A percentile compares a stretch with the other conserved stretches of the same genome.
These are phyloP conservation scores for Pegea sp. DNA, from an alignment of 23 tunicate genomes.

Conservation along the genomic window DNA sequence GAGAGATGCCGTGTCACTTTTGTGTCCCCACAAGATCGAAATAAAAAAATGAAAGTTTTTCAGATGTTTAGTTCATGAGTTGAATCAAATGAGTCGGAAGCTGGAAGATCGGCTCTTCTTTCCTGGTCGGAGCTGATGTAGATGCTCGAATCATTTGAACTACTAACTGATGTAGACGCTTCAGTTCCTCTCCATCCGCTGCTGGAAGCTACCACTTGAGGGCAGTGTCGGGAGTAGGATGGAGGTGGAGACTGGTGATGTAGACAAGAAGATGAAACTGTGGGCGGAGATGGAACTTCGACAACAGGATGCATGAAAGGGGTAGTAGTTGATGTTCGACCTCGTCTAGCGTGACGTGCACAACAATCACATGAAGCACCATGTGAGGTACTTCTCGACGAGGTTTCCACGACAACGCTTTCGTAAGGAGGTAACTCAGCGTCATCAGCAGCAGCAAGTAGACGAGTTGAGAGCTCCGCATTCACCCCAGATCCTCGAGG, in stretches of 20 bases:
- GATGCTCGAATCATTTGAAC: no score
- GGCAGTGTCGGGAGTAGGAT: constrained; percentile 34
- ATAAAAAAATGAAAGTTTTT: no score
- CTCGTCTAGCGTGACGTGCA: not conserved
- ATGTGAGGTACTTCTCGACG: not conserved
- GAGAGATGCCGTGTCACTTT: no score
- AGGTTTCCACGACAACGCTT: constrained; percentile 22
- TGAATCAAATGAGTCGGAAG: no score
- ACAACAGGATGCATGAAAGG: no score
- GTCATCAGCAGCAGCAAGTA: constrained; percentile 2
- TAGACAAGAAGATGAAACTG: constrained; percentile 10
- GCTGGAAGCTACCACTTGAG: no score
- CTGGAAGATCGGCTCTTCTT: no score
- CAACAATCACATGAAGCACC: constrained; percentile 15
- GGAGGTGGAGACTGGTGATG: constrained; percentile 46
- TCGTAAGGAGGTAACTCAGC: constrained; percentile 54
- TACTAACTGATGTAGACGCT: no score
- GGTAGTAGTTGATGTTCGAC: constrained; percentile 10
- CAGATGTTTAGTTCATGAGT: no score
- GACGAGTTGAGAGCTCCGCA: not conserved
- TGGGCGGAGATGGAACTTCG: constrained; percentile 6
- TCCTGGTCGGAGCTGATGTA: no score
- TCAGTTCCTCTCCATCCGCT: no score
- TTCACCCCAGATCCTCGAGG: not conserved
- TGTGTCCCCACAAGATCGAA: no score